phyloP scores from a whole-genome alignment of 2,113 vertebrate genomes.

The Octodon degus region DNA sequence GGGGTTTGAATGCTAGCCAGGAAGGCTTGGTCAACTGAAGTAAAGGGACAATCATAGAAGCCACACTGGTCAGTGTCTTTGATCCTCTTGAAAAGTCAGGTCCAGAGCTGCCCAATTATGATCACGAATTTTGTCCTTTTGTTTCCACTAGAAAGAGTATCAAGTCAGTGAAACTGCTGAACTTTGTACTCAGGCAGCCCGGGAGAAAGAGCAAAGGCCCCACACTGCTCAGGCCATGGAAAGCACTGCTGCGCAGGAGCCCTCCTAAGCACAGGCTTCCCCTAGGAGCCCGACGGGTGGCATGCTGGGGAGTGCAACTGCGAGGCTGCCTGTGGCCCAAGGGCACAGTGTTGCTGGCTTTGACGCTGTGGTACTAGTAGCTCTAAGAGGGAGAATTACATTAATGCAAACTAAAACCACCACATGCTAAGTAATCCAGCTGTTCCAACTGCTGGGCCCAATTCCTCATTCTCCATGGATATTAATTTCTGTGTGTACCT shows the following conservation, averaged over 20 bases:
- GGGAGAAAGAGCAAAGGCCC: no score
- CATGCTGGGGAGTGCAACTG: background rate
- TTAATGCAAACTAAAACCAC: fast-evolving
- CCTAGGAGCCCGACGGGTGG: fast-evolving
- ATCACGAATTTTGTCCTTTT: background rate
- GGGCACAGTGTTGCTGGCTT: fast-evolving
- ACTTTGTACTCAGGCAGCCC: background rate
- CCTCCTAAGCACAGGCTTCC: fast-evolving
- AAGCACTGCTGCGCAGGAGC: background rate
- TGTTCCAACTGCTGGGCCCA: background rate
- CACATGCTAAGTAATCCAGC: no score
- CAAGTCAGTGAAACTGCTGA: background rate
- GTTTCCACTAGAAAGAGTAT: background rate
- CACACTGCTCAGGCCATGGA: fast-evolving
- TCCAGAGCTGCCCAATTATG: background rate
- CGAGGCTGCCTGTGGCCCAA: background rate
- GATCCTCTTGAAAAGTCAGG: no score
- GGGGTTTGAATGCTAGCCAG: background rate
- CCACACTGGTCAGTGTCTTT: no score
- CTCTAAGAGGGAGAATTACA: background rate
- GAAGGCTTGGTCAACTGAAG: background rate
- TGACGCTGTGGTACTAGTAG: no score
- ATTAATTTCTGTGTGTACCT: fast-evolving
- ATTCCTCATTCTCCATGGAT: fast-evolving
- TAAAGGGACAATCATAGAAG: background rate